Conservation (phyloP, 2,797 vertebrate species). For the Moxostoma hubbsi region DNA sequence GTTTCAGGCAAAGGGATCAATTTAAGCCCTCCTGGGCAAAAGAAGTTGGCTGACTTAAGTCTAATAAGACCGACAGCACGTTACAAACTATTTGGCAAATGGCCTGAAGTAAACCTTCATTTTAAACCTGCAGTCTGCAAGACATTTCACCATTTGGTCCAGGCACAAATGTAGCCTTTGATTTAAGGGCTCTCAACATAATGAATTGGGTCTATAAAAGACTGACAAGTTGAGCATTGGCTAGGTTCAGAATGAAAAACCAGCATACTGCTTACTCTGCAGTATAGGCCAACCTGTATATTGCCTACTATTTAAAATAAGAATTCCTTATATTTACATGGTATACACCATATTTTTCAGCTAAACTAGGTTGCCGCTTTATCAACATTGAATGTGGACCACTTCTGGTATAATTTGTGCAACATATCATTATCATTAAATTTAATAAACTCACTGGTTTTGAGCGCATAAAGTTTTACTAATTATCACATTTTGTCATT, state of each 20-base stretch:
- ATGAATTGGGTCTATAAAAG: slow-evolving; percentile 32
- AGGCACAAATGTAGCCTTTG: slow-evolving; percentile 14
- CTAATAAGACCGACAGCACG: slow-evolving; percentile 27
- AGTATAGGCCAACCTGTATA: neutral
- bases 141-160: slow-evolving; percentile 7
- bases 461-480: no score
- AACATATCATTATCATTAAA: no score
- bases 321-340: no score
- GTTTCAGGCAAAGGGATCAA: slow-evolving; percentile 30
- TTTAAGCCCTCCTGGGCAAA: slow-evolving; percentile 21
- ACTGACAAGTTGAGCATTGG: slow-evolving; percentile 18
- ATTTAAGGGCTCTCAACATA: slow-evolving; percentile 38
- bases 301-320: no score
- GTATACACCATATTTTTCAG: no score
- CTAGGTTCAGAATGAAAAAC: slow-evolving; percentile 8
- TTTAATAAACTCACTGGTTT: no score
- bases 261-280: neutral
- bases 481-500: no score
- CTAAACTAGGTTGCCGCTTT: no score
- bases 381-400: no score
- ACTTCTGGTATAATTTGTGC: no score
- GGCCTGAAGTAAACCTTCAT: slow-evolving; percentile 25
- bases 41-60: slow-evolving; percentile 9
- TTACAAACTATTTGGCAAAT: slow-evolving; percentile 32
- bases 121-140: slow-evolving; percentile 33